Base-by-base conservation (phyloP, 2,888 invertebrate genomes). In the Perizoma affinitatum region DNA sequence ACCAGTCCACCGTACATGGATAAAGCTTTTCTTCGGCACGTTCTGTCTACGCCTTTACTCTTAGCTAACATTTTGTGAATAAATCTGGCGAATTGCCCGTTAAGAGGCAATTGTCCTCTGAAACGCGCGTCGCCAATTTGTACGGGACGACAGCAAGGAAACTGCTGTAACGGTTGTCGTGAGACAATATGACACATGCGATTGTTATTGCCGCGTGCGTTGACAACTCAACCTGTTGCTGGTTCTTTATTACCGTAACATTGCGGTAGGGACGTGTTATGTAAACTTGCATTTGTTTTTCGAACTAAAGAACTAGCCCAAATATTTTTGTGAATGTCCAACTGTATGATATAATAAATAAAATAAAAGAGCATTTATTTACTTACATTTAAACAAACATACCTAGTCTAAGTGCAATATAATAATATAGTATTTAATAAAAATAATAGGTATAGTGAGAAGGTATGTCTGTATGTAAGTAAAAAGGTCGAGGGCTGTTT, bases 41-140 rank as follows among this genome's bases (percentile, higher is more conserved):
- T 53, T 46, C 45, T 50, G 46, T 38, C 38, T 38, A 47, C 9
- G 42, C 61, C 46, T 35, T 42, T 40, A 54, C 49, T 54, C 34
- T 54, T 51, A 57, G 57, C 52, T 59, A 54, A 59, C 46, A 53
- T 59, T 52, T 59, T 43, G 52, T 22, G 48, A 46, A 59, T 54
- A 61, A 64, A 60, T 64, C 64, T 64, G 64, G 62, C 62, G 54
- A 53, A 65, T 44, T 56, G 55, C 54, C 65, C 60, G 60, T 63
- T 55, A 62, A 58, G 60, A 35, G 54, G 61, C 62, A 53, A 65
- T 67, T 55, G 57, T 58, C 50, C 55, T 38, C 56, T 54, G 58
- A 56, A 61, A 65, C 43, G 61, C 33, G 22, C 56, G 60, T 41
- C 52, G 52, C 55, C 52, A 65, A 58, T 59, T 59, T 59, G 58